Evolutionary conservation across 2,797 vertebrate genomes (phyloP).

Genomic region (Schizopygopsis malacanthus): DNA sequence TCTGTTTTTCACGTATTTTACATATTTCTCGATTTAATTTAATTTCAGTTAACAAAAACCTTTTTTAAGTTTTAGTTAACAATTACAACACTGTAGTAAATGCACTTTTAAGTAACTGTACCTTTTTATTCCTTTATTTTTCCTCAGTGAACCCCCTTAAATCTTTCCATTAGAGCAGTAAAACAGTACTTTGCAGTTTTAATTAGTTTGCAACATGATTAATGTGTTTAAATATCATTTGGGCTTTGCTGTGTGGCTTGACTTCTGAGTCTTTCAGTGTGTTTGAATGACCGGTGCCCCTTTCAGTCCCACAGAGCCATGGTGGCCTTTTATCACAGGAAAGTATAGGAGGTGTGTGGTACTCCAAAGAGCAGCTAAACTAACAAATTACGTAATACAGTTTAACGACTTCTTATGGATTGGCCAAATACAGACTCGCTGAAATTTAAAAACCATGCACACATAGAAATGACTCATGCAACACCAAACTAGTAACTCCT

Average conservation of each 20-base stretch:
- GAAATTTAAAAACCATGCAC: slow-evolving; percentile 29
- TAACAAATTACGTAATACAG: slow-evolving; percentile 30
- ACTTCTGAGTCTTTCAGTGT: slow-evolving; percentile 24
- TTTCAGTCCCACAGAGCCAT: slow-evolving; percentile 29
- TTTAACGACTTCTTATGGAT: slow-evolving; percentile 28
- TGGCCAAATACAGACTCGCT: slow-evolving; percentile 35
- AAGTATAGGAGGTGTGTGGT: slow-evolving; percentile 53
- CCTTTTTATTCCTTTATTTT: not conserved
- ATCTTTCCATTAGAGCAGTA: not conserved
- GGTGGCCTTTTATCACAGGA: slow-evolving; percentile 50
- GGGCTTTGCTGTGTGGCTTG: slow-evolving; percentile 1
- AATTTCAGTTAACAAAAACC: not conserved
- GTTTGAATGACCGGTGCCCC: slow-evolving; percentile 35
- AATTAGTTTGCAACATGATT: slow-evolving; percentile 10
- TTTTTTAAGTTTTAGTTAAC: no score
- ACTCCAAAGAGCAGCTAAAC: slow-evolving; percentile 51
- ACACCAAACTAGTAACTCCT: not conserved
- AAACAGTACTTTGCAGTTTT: not conserved
- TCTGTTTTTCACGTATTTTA: not conserved
- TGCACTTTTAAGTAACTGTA: no score
- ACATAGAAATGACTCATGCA: slow-evolving; percentile 2
- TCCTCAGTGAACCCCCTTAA: not conserved
- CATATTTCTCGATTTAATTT: not conserved
- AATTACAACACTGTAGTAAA: no score
- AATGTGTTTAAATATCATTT: slow-evolving; percentile 26